Base-by-base conservation (phyloP, 64 coral and sea anemone genomes). In the Trachythela sp. region DNA sequence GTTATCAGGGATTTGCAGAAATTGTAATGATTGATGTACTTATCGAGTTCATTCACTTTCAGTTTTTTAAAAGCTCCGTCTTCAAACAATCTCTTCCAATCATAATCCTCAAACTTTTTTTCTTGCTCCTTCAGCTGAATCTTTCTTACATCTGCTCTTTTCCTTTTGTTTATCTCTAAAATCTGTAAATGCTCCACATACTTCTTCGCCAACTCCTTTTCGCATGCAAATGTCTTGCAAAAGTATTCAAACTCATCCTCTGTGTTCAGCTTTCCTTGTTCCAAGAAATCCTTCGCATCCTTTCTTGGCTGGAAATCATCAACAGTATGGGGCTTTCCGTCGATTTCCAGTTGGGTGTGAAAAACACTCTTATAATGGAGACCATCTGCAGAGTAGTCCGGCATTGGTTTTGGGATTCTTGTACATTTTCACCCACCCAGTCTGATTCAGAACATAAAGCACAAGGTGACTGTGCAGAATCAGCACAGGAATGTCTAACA, bases 301-400 rank as follows among this genome's bases (percentile, higher is more conserved):
- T 88, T 88, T 48, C 87, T 88, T 88, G 87, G 87, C 40, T 88
- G 87, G 29, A 72, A 88, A 36, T 88, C 64, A 70, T 88, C 59
- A 42, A 88, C 59, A 39, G 34, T 43, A 22, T 58, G 87, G 38
- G 8, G 17, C 67, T 20, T 40, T 38, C 64, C 86, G 38, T 83
- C 18, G 22, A 89, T 51, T 54, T 48, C 52, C 9, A 13, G 24
- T 84, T 70, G 88, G 14, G 88, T 89, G 32, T 30, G 6, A 7
- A 80, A 29, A 9, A 80, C 75, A 80, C 75, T 80, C 75, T 14
- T 80, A 29, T 89, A 48, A 42, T 89, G 88, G 14, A 43, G 24
- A 0, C 88, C 70, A 89, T 89, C 88, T 17, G 88, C 88, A 48
- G 9, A 20, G 35, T 89, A 83, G 20, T 83, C 70, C 50, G 88